Evolutionary conservation across 2,888 invertebrate species (phyloP), one percentile per base, ranked within the genome.

Genomic region (Apodemia mormo): DNA sequence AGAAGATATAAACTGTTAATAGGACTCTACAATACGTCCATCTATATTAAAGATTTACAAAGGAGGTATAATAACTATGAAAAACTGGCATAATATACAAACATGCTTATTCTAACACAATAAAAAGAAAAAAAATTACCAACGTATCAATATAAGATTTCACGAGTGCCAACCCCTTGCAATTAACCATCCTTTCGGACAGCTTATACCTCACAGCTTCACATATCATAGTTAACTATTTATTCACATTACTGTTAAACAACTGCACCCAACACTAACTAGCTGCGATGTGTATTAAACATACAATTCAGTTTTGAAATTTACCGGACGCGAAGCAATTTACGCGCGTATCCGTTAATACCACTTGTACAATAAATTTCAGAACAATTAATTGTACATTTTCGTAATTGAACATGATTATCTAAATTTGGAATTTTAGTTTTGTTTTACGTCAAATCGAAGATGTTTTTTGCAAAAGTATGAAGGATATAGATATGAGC

Each of bases 161-260:
- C 77, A 92, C 78, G 72, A 91, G 72, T 68, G 91, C 91, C 82
- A 92, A 74, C 68, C 90, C 88, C 76, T 85, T 90, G 71, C 92
- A 92, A 73, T 83, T 89, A 76, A 82, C 86, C 82, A 92, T 84
- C 80, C 90, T 91, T 82, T 91, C 91, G 79, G 88, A 89, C 78
- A 92, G 79, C 78, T 90, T 92, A 67, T 84, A 77, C n/a, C 87
- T 84, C 81, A 90, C 83, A 43, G 86, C 87, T 68, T 92, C 91
- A 80, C 90, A 90, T 77, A 92, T 87, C 91, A 92, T 92, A 45
- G 52, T 76, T 45, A 14, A 40, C 67, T 45, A 71, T 72, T 58
- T 66, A 12, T 68, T 71, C 72, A 76, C 76, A 71, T 67, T 73
- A 76, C 76, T 75, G 74, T 72, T 70, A 8, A 75, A 72, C 79